phyloP scores from a whole-genome alignment of 1,140 invertebrate genomes.

The Zeugodacus cucurbitae region DNA sequence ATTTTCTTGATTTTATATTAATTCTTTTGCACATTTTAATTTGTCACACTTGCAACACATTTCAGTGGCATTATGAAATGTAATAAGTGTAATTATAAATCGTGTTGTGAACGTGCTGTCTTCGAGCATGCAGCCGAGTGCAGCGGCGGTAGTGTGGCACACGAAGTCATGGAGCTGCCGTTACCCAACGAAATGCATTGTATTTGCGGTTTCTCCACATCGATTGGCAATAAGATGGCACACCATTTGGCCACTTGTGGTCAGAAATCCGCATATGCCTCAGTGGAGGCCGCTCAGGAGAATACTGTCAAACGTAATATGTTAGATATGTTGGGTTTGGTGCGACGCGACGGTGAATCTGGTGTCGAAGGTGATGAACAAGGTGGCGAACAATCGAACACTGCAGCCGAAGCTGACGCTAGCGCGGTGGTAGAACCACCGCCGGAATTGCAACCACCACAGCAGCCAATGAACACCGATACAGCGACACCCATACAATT shows the following conservation, averaged over 20 bases:
- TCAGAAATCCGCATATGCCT: conserved; percentile 73
- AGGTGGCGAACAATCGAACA: conserved; percentile 42
- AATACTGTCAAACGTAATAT: conserved; percentile 70
- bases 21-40: too few relatives aligned
- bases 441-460: conserved; percentile 38
- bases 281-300: conserved; percentile 69
- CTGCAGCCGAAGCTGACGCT: conserved; percentile 44
- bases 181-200: conserved; percentile 76
- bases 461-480: background rate
- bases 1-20: background rate
- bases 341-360: conserved; percentile 63
- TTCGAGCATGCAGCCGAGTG: conserved; percentile 75
- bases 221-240: conserved; percentile 75
- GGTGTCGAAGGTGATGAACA: conserved; percentile 52
- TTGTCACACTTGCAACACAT: too few relatives aligned
- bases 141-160: conserved; percentile 64
- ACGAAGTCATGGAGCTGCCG: conserved; percentile 67
- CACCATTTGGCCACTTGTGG: conserved; percentile 73
- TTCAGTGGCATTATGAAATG: conserved; percentile 78
- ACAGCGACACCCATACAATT: conserved; percentile 57
- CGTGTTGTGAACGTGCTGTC: conserved; percentile 80
- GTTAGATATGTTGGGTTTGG: conserved; percentile 69
- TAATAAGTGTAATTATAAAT: conserved; percentile 79
- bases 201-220: conserved; percentile 77
- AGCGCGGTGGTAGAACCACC: conserved; percentile 40